Percentiles rank a stretch among this genome's conserved stretches.
These are phyloP conservation scores for Sciurus vulgaris DNA, from an alignment of 2,797 vertebrate species.

Conservation along the genomic window DNA sequence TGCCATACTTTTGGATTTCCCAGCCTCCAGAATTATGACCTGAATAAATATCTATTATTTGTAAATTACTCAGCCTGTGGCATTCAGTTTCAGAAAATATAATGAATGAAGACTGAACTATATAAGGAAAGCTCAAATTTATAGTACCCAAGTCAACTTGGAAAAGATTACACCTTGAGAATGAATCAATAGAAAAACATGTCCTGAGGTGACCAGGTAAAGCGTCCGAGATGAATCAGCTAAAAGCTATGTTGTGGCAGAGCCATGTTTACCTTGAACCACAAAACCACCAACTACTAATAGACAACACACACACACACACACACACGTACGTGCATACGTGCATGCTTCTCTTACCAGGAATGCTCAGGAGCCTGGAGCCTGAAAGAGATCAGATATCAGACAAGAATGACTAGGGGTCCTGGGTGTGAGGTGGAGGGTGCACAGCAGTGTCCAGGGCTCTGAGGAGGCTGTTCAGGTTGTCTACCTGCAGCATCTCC, in stretches of 20 bases:
- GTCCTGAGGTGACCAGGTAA: not conserved
- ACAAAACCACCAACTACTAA: not conserved
- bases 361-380: not conserved
- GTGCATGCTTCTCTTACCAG: not conserved
- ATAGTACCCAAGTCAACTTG: not conserved
- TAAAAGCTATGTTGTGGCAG: not conserved
- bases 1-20: too few species aligned
- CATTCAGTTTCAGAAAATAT: not conserved
- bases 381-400: not conserved
- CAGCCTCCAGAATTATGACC: not conserved
- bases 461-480: not conserved
- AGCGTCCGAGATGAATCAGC: not conserved
- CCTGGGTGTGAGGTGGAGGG: not conserved
- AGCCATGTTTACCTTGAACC: not conserved
- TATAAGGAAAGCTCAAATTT: not conserved
- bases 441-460: not conserved
- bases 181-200: not conserved
- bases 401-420: not conserved
- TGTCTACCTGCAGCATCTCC: not conserved
- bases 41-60: not conserved
- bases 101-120: not conserved
- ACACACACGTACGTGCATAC: too few species aligned
- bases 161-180: not conserved
- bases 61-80: not conserved
- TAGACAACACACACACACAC: not conserved